phyloP scores from a whole-genome alignment of 2,113 vertebrate genomes.

The Marcusenius ussheri region DNA sequence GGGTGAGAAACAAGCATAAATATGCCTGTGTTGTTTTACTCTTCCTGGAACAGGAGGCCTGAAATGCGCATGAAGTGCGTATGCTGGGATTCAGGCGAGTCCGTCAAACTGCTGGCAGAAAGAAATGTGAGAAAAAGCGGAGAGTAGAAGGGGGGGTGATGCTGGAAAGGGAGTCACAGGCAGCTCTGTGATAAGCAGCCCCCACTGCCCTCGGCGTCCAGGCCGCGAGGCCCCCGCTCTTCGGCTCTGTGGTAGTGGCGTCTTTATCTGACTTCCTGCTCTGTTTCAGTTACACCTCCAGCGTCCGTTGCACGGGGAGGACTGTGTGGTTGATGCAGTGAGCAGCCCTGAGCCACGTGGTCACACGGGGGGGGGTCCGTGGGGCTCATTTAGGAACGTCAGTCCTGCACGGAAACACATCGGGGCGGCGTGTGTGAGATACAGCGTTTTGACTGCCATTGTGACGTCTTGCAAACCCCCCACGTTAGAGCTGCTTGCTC shows the following conservation, averaged over 20 bases:
- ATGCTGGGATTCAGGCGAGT: slow-evolving; percentile 10
- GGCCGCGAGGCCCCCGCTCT: not conserved
- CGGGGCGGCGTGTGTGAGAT: not conserved
- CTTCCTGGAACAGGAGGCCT: not conserved
- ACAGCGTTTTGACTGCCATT: not conserved
- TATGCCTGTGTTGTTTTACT: not conserved
- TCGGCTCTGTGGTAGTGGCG: not conserved
- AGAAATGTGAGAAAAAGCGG: not conserved
- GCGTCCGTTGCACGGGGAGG: not conserved
- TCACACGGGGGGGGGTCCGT: not conserved
- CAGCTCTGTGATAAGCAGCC: not conserved
- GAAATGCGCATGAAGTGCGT: not conserved
- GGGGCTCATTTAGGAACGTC: not conserved
- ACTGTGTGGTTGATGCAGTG: too few species aligned
- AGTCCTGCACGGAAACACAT: not conserved
- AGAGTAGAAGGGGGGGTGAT: not conserved
- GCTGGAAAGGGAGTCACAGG: not conserved
- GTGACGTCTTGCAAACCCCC: not conserved
- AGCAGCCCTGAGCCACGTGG: not conserved
- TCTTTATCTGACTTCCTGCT: slow-evolving; percentile 23
- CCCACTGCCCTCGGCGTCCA: not conserved
- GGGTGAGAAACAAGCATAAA: not conserved
- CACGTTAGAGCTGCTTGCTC: not conserved
- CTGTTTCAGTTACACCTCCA: not conserved
- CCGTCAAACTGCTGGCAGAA: not conserved